Evolutionary conservation across 2,888 invertebrate species (phyloP).

Genomic region (Archips xylosteana): DNA sequence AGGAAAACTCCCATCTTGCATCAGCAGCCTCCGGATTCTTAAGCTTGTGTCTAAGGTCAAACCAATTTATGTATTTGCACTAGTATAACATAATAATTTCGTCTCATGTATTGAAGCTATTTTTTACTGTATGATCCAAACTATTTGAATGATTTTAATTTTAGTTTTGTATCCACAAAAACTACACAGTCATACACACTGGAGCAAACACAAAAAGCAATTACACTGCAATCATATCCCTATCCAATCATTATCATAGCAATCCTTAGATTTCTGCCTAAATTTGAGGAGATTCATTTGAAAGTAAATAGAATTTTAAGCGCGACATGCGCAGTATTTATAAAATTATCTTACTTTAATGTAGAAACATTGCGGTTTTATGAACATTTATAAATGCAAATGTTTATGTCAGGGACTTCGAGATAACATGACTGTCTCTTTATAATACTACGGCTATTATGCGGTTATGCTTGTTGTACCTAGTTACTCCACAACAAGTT

Average conservation of each 20-base stretch:
- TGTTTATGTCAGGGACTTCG: constrained; percentile 52
- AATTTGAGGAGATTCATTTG: not conserved
- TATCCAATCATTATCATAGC: too few species aligned
- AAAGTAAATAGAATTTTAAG: constrained; percentile 3
- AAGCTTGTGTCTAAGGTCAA: too few species aligned
- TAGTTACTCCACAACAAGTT: not conserved
- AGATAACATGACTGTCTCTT: constrained; percentile 48
- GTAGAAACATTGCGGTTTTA: constrained; percentile 49
- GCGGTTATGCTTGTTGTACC: constrained; percentile 6
- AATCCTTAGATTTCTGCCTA: not conserved
- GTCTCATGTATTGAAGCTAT: too few species aligned
- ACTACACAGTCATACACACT: too few species aligned
- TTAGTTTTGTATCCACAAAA: too few species aligned
- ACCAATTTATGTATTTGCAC: too few species aligned
- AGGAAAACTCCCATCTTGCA: not conserved
- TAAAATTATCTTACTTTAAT: constrained; percentile 52
- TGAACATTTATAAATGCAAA: constrained; percentile 49
- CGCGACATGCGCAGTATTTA: constrained; percentile 17
- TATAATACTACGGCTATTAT: constrained; percentile 10
- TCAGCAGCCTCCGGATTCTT: too few species aligned
- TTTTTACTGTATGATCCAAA: too few species aligned
- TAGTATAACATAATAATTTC: too few species aligned
- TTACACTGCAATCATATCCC: too few species aligned
- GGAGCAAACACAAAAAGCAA: too few species aligned
- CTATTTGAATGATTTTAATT: too few species aligned